Base-by-base conservation (phyloP, 2,113 vertebrate genomes). In the Anas platyrhynchos region DNA sequence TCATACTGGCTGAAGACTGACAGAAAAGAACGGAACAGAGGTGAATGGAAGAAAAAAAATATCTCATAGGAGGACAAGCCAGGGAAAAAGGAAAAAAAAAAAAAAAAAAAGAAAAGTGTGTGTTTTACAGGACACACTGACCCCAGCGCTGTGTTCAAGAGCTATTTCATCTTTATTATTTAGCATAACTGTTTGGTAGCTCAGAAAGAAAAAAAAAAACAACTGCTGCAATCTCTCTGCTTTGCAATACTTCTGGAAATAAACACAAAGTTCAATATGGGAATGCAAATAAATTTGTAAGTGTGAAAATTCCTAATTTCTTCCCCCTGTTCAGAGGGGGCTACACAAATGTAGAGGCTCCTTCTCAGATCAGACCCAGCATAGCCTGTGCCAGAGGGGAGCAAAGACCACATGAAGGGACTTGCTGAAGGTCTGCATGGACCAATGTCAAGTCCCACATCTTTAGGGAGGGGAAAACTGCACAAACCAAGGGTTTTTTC, bases 341-440 rank as follows among this genome's bases (percentile, higher is more conserved):
- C 17, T 62, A 9, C 48, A 43, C 52, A 58, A 46, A 54, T 1
- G 6, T 6, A 9, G 12, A 46, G 58, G 34, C 41, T 41, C 13
- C 38, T 92, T 63, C 34, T 3, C 20, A 68, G 62, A 50, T 43
- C 52, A 62, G 52, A 23, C 2, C 26, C 48, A n/a, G 22, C 8
- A 16, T 0, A 0, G 43, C 29, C 72, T 0, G 0, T 38, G 29
- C 16, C 27, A 44, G n/a, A 4, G 14, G 16, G 3, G 17, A 27
- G 12, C 22, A 21, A 46, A 1, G 14, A 8, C 29, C 3, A 1
- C 0, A 1, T 6, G 43, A 61, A 65, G 41, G 34, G 25, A 41
- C 58, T 16, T 13, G 32, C 13, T 8, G 56, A 20, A 23, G 38
- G 29, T 18, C 34, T 34, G 26, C 1, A 1, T 5, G 38, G 34